Evolutionary conservation across 2,888 invertebrate species (phyloP).

Genomic region (Patella depressa): DNA sequence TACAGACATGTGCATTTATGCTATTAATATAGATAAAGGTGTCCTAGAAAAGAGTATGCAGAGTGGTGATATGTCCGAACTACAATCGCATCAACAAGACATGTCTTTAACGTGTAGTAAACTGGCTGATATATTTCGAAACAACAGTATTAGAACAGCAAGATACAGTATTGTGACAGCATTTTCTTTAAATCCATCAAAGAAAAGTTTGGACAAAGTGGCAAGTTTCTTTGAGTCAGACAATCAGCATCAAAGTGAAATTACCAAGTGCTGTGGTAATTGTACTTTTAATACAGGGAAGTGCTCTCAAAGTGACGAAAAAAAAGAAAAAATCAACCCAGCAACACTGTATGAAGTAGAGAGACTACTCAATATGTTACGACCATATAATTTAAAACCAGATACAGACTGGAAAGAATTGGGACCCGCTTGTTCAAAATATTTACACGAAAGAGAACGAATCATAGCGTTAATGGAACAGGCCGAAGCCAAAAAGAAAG

Average conservation of each 20-base stretch:
- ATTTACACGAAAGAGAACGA: slow-evolving; percentile 36
- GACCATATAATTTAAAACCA: slow-evolving; percentile 59
- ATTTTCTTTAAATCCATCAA: slow-evolving; percentile 53
- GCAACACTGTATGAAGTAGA: slow-evolving; percentile 63
- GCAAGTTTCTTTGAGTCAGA: slow-evolving; percentile 47
- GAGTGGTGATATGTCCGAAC: slow-evolving; percentile 44
- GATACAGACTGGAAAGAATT: slow-evolving; percentile 51
- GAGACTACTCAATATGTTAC: slow-evolving; percentile 53
- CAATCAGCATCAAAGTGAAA: slow-evolving; percentile 29
- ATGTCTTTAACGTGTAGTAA: slow-evolving; percentile 56
- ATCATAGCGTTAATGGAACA: not conserved
- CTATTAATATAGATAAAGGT: slow-evolving; percentile 63
- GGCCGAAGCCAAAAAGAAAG: slow-evolving; percentile 6
- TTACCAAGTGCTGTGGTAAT: slow-evolving; percentile 37
- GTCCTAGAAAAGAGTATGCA: slow-evolving; percentile 53
- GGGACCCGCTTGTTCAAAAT: slow-evolving; percentile 51
- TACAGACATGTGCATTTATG: slow-evolving; percentile 61
- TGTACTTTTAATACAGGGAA: slow-evolving; percentile 25
- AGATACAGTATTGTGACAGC: slow-evolving; percentile 57
- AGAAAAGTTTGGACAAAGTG: slow-evolving; percentile 44
- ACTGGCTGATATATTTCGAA: slow-evolving; percentile 52
- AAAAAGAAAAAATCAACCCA: slow-evolving; percentile 46
- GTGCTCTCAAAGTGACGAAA: slow-evolving; percentile 25
- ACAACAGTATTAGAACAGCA: slow-evolving; percentile 52
- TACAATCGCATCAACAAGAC: slow-evolving; percentile 41